Conservation (phyloP, 2,113 vertebrate species). For the Mus musculus region DNA sequence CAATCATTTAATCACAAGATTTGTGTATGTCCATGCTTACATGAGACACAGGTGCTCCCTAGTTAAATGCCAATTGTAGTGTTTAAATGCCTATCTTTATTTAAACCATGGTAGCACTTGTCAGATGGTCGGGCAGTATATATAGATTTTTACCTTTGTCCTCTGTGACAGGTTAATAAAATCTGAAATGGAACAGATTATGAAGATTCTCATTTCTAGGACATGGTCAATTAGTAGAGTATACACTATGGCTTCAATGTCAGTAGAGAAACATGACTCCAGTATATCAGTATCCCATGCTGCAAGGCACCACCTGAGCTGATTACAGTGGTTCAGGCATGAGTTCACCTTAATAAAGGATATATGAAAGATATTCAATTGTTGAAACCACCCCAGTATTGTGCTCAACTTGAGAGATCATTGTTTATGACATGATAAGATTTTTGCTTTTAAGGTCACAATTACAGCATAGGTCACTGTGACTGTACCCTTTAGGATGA, state of each 20-base stretch:
- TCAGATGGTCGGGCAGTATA: neutral
- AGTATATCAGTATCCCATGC: neutral
- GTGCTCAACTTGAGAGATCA: neutral
- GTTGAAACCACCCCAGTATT: too few relatives aligned
- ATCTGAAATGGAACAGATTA: neutral
- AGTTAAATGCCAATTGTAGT: neutral
- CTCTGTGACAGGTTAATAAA: neutral
- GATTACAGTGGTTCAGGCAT: neutral
- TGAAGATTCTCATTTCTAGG: neutral
- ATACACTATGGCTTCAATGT: too few relatives aligned
- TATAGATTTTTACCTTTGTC: neutral
- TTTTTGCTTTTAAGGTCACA: neutral
- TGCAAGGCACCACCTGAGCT: too few relatives aligned
- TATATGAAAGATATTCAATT: too few relatives aligned
- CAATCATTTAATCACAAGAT: neutral
- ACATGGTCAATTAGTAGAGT: neutral
- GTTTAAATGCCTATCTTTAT: neutral
- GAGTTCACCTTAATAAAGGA: neutral
- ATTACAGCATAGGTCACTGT: too few relatives aligned
- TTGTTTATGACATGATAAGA: neutral
- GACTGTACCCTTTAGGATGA: neutral
- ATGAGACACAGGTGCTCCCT: neutral
- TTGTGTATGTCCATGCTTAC: neutral
- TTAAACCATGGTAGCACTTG: neutral
- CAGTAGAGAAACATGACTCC: neutral